Conservation (phyloP, 2,113 vertebrate species). For the Galemys pyrenaicus region DNA sequence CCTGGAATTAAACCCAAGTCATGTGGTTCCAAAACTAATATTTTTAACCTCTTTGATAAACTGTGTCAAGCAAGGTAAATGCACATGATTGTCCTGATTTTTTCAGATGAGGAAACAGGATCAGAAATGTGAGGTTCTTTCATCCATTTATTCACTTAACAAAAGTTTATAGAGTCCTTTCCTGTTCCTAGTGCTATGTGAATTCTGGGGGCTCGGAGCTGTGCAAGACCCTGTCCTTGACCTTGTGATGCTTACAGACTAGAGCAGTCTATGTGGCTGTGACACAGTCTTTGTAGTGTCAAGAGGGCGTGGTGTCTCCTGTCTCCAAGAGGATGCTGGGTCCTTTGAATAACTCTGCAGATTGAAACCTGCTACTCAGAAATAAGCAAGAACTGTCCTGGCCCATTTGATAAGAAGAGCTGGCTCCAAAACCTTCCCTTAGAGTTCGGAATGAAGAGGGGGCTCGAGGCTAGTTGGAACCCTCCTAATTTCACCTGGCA, state of each 20-base stretch:
- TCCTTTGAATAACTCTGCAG: neutral
- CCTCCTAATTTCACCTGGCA: neutral
- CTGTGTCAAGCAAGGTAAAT: neutral
- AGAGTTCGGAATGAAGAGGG: neutral
- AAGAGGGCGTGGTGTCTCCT: neutral
- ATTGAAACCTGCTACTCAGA: neutral
- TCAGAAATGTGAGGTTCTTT: neutral
- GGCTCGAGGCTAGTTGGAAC: neutral
- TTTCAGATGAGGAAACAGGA: slow-evolving; percentile 1
- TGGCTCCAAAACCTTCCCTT: neutral
- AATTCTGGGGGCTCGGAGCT: neutral
- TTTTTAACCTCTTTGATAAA: neutral
- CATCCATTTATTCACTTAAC: neutral
- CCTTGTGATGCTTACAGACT: neutral
- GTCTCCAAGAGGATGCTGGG: neutral
- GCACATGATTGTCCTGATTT: neutral
- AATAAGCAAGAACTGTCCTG: neutral
- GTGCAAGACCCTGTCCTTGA: neutral
- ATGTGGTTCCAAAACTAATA: neutral
- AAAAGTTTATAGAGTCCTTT: neutral
- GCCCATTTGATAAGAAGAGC: neutral
- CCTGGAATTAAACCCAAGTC: neutral
- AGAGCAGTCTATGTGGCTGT: too few relatives aligned
- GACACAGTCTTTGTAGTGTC: neutral
- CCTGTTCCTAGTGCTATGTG: neutral